These are phyloP conservation scores for Tragelaphus buxtoni DNA, from an alignment of 2,113 vertebrate species.

Conservation along the genomic window DNA sequence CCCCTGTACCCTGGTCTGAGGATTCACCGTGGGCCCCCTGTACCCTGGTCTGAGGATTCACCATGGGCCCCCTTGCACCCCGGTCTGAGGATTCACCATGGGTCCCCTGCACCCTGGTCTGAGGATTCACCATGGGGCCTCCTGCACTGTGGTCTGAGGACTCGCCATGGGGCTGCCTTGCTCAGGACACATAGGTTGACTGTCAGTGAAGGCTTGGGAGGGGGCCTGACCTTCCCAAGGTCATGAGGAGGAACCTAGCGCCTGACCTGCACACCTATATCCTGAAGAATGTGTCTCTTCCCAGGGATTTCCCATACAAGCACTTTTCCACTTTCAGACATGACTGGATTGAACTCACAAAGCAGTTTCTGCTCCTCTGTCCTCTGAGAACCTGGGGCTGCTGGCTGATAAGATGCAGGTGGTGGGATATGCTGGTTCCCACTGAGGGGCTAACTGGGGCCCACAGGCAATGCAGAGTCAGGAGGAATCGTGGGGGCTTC, in stretches of 20 bases:
- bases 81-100: fast-evolving
- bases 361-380: not conserved
- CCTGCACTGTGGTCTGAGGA: not conserved
- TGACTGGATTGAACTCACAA: not conserved
- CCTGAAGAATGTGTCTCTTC: not conserved
- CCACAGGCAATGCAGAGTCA: not conserved
- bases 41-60: too few relatives aligned
- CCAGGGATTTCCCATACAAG: constrained; percentile 32
- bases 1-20: too few relatives aligned
- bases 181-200: not conserved
- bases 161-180: fast-evolving
- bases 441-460: not conserved
- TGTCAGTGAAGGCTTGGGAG: not conserved
- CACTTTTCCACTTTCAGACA: constrained; percentile 27
- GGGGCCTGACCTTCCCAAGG: not conserved
- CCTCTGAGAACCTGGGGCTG: not conserved
- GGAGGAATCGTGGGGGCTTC: not conserved
- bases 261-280: constrained; percentile 46
- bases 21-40: too few relatives aligned
- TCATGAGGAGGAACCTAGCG: constrained; percentile 18
- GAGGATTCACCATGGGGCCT: too few relatives aligned
- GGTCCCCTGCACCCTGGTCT: too few relatives aligned
- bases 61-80: too few relatives aligned
- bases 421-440: not conserved
- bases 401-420: not conserved